Evolutionary conservation across 2,797 vertebrate genomes (phyloP).

Genomic region (Tragelaphus eurycerus): DNA sequence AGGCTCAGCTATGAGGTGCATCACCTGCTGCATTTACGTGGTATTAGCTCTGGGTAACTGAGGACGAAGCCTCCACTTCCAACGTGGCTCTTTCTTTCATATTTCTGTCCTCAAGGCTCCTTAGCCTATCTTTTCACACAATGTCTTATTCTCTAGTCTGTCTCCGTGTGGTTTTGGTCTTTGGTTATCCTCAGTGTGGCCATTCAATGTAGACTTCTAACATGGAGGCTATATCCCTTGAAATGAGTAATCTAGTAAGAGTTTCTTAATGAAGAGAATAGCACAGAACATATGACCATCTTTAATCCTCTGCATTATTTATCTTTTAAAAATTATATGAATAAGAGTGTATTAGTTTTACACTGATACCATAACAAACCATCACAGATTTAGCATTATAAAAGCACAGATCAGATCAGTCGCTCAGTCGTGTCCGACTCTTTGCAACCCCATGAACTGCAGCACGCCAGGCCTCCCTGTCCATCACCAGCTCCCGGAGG

Average conservation of each 20-base stretch:
- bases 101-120: not conserved
- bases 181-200: not conserved
- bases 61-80: not conserved
- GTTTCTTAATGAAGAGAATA: not conserved
- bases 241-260: not conserved
- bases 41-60: not conserved
- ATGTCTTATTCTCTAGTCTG: not conserved
- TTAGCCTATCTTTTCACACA: not conserved
- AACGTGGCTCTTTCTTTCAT: not conserved
- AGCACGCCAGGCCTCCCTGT: no score
- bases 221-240: not conserved
- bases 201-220: not conserved
- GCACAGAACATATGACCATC: not conserved
- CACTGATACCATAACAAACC: not conserved
- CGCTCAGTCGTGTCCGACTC: no score
- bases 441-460: no score
- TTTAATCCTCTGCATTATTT: not conserved
- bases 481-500: no score
- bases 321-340: not conserved
- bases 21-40: not conserved
- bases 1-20: not conserved
- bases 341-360: not conserved
- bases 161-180: not conserved
- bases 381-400: not conserved
- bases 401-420: no score